Percentiles rank a stretch among this genome's conserved stretches.
Evolutionary conservation across 2,113 vertebrate genomes (phyloP).

Genomic region (Campylomormyrus numenius): DNA sequence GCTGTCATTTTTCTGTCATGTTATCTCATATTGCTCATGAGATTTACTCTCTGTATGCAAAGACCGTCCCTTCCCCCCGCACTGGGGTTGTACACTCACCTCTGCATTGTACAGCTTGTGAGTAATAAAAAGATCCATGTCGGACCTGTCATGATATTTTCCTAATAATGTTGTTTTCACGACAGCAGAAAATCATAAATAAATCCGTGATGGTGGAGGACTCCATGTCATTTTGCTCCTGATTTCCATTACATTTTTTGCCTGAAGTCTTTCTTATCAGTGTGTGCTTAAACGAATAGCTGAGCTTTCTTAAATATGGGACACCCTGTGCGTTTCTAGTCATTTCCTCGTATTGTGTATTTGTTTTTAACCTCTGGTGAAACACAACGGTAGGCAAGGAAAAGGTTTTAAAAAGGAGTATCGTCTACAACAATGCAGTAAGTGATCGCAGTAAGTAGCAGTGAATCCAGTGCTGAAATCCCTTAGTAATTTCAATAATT

Average conservation of each 20-base stretch:
- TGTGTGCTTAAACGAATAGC: background rate
- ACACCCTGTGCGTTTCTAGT: background rate
- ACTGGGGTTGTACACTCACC: background rate
- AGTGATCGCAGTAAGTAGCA: background rate
- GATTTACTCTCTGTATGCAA: background rate
- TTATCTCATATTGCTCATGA: background rate
- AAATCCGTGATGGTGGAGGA: background rate
- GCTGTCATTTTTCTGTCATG: conserved; percentile 1
- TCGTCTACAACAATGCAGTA: background rate
- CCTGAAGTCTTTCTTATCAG: background rate
- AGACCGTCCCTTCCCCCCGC: background rate
- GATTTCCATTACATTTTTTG: background rate
- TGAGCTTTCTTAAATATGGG: background rate
- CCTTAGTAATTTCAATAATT: background rate
- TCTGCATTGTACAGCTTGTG: background rate
- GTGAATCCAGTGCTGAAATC: background rate
- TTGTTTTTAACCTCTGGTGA: background rate
- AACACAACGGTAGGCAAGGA: background rate
- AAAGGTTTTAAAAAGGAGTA: background rate
- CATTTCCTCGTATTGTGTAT: background rate
- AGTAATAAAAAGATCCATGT: background rate
- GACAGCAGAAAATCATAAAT: background rate
- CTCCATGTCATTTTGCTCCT: background rate
- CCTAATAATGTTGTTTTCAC: background rate
- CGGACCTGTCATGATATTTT: background rate